These are phyloP conservation scores for Chaetophractus vellerosus DNA, from an alignment of 2,797 vertebrate species.

Conservation along the genomic window DNA sequence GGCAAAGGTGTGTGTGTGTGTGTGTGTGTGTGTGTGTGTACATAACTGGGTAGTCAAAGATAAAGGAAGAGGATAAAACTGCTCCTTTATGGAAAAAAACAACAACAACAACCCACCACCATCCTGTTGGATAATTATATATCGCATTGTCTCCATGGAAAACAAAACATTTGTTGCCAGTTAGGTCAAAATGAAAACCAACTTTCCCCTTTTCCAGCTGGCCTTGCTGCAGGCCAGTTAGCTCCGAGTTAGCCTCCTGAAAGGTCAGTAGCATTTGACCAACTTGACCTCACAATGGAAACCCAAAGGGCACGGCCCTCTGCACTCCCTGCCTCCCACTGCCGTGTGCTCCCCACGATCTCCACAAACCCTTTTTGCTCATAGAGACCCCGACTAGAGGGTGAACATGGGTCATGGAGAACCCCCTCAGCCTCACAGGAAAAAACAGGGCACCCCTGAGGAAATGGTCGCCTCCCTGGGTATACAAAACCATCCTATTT, in stretches of 20 bases:
- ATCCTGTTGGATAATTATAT: background rate
- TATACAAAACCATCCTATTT: fast-evolving
- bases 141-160: background rate
- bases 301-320: background rate
- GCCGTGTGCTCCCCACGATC: fast-evolving
- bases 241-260: background rate
- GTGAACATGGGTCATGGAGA: fast-evolving
- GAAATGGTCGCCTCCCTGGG: fast-evolving
- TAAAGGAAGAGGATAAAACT: too few relatives aligned
- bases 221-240: too few relatives aligned
- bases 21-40: too few relatives aligned
- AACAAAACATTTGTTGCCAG: constrained; percentile 57
- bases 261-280: too few relatives aligned
- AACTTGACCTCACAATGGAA: background rate
- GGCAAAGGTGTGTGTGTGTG: too few relatives aligned
- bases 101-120: background rate
- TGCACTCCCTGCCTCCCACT: background rate
- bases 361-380: background rate
- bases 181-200: background rate
- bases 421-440: background rate
- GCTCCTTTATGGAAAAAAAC: too few relatives aligned
- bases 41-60: too few relatives aligned
- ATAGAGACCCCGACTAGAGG: background rate
- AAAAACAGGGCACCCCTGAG: fast-evolving
- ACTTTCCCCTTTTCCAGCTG: background rate